Percentiles rank a stretch among this genome's conserved stretches.
Conservation (phyloP, 2,888 invertebrate species). For the Cryptus viduatorius region DNA sequence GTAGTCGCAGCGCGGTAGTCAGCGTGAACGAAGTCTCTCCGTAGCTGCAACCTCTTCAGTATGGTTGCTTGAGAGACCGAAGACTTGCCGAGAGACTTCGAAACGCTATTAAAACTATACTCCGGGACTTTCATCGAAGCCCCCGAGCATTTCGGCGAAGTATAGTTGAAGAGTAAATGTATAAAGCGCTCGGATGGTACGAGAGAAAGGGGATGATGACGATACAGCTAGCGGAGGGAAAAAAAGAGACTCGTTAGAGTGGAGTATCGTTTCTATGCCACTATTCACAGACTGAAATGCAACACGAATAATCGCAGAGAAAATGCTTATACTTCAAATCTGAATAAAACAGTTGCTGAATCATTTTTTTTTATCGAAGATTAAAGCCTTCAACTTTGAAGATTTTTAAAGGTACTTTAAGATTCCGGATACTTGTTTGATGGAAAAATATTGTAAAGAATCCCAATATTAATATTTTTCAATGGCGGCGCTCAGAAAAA, state of each 20-base stretch:
- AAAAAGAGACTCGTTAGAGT: conserved; percentile 17
- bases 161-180: background rate
- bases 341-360: background rate
- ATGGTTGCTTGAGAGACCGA: background rate
- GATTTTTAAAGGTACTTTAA: too few species aligned
- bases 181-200: background rate
- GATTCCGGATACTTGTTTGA: too few species aligned
- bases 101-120: conserved; percentile 27
- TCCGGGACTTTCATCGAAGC: conserved; percentile 7
- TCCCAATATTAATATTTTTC: too few species aligned
- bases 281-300: background rate
- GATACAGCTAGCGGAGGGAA: background rate
- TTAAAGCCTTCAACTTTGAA: too few species aligned
- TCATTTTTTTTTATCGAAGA: background rate
- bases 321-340: background rate
- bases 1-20: conserved; percentile 58
- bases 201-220: background rate
- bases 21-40: conserved; percentile 30
- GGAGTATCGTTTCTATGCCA: background rate
- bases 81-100: background rate
- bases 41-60: conserved; percentile 27
- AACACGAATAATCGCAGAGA: background rate
- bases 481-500: too few species aligned
- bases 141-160: conserved; percentile 24
- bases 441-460: too few species aligned